Evolutionary conservation across 2,113 vertebrate species (phyloP).

Genomic region (Patagioenas fasciata): DNA sequence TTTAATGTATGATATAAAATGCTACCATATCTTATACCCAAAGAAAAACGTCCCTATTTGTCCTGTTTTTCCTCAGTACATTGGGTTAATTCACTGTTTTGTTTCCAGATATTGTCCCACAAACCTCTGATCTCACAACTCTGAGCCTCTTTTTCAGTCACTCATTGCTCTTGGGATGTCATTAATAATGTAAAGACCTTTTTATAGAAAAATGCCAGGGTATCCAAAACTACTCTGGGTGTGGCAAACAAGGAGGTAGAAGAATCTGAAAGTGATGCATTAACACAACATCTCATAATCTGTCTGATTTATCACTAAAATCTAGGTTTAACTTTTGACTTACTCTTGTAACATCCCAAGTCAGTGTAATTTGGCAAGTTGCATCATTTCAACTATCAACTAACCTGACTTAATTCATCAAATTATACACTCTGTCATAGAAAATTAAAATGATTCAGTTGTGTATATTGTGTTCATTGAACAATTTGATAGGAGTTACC

Average conservation of each 20-base stretch:
- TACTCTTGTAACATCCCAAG: background rate
- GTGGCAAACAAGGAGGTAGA: background rate
- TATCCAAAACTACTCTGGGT: background rate
- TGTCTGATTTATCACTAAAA: background rate
- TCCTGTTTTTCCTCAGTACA: background rate
- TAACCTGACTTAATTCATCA: background rate
- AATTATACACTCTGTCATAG: background rate
- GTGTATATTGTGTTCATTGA: background rate
- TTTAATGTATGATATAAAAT: background rate
- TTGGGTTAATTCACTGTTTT: background rate
- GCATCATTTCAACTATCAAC: background rate
- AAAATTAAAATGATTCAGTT: background rate
- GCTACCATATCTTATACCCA: background rate
- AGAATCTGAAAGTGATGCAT: background rate
- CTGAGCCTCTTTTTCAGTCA: background rate
- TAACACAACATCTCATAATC: background rate
- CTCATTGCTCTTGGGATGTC: background rate
- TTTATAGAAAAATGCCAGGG: background rate
- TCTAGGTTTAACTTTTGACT: background rate
- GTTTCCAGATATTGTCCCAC: background rate
- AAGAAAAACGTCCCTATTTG: background rate
- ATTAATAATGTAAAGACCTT: background rate
- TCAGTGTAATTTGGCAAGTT: background rate
- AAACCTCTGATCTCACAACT: background rate
- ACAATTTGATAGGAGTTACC: background rate